Evolutionary conservation across 2,888 invertebrate genomes (phyloP), one percentile per base, ranked within the genome.

Genomic region (Tortricodes alternella): DNA sequence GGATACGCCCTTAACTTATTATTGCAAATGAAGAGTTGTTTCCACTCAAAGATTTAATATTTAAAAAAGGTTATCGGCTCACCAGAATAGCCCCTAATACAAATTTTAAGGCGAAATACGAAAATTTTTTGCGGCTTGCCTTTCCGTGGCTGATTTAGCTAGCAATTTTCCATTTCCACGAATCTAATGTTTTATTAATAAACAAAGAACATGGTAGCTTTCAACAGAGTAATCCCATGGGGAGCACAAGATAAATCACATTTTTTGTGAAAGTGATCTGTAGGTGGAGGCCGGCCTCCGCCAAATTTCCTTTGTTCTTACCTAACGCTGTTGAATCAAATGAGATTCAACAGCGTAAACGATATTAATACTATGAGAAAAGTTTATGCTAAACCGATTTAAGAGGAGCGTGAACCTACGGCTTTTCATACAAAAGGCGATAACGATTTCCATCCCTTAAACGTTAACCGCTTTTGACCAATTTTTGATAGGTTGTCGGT

Each of bases 151-250:
- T 37, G 35, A 55, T 48, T 55, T 49, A 49, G 48, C 35, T 48
- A 19, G 27, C 55, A 48, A 55, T 55, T 48, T 55, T 48, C 55
- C 15, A 55, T 21, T 49, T 43, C 41, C 48, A 19, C 16, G 55
- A 43, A 43, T 35, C 41, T 49, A 35, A 49, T 56, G 44, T 56
- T 56, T 56, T 56, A 56, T 50, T 50, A 44, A 50, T 56, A 44
- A 44, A 55, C 35, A 43, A 6, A 29, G 8, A 29, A 27, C 29
- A 34, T 41, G 24, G 46, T 35, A 48, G 37, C 49, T 43, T 41
- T 41, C 49, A 49, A 23, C 29, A 43, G 34, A 21, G 39, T 41
- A 41, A 38, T 56, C 49, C 41, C 21, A 35, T 1, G 18, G 44
- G 50, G 29, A 41, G 35, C 6, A 8, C 19, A 29, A 48, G 37